Base-by-base conservation (phyloP, 2,113 vertebrate genomes). In the Tragelaphus buxtoni region DNA sequence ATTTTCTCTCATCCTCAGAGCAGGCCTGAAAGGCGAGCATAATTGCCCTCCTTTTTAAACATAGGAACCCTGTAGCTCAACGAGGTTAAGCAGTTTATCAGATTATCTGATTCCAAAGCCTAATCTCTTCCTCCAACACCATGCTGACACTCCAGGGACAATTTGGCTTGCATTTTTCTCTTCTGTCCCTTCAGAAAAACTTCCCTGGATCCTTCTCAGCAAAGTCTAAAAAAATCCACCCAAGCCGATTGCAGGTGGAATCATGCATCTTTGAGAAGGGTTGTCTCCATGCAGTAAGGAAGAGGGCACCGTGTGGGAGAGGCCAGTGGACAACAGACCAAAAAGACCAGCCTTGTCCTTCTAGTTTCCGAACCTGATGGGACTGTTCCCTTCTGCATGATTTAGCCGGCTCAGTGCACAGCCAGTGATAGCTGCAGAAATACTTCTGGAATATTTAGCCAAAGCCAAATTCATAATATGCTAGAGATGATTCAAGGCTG, bases 301-400 rank as follows among this genome's bases (percentile, higher is more conserved):
- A 69, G n/a, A 91, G 89, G 86, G n/a, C 3, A 22, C 49, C 77
- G 30, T 9, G 81, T 63, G 97, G 95, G 97, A 95, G 97, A 13
- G 90, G 96, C 90, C 2, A 1, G 45, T 79, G 51, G 87, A 92
- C 77, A 77, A 74, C 88, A 95, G 76, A 88, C 55, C n/a, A 28
- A 42, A 83, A 32, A 42, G 93, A 53, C 74, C 74, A 51, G 80
- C 94, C 97, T 94, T 1, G 89, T 94, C 94, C 91, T 97, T 97
- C 96, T 85, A 94, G 97, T 97, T 97, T 88, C 86, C 74, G 72
- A 93, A 97, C 96, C 91, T 85, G 97, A 95, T 2, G 53, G 93
- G 91, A 95, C 95, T 80, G 97, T 91, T 77, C 7, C 0, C 22
- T 95, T 74, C 81, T 35, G 53, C 51, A 45, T 30, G 91, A 65